phyloP scores from a whole-genome alignment of 2,797 vertebrate genomes.

The Chelidonichthys spinosus region DNA sequence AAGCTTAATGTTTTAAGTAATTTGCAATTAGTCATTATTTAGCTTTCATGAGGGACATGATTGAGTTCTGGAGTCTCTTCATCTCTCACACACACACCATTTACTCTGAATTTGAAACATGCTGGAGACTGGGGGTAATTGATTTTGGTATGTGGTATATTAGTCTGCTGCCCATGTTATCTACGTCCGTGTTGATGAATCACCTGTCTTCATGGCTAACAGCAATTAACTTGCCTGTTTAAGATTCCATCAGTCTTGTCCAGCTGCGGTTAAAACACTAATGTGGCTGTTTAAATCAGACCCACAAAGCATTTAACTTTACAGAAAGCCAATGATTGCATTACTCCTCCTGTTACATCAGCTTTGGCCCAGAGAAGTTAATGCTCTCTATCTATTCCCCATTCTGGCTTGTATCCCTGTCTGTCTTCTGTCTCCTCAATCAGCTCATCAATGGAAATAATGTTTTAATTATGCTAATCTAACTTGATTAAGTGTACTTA shows the following conservation, averaged over 20 bases:
- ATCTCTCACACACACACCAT: constrained; percentile 11
- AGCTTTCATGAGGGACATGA: constrained; percentile 32
- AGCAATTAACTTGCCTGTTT: constrained; percentile 60
- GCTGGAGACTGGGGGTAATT: constrained; percentile 43
- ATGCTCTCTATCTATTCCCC: constrained; percentile 61
- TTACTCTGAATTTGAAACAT: constrained; percentile 40
- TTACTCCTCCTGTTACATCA: constrained; percentile 55
- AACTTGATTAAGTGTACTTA: not conserved
- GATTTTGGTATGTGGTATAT: constrained; percentile 54
- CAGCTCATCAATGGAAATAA: constrained; percentile 52
- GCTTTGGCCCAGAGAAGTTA: constrained; percentile 50
- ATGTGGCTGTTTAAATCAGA: constrained; percentile 66
- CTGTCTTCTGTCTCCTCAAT: constrained; percentile 47
- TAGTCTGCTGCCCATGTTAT: constrained; percentile 54
- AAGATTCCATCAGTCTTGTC: constrained; percentile 63
- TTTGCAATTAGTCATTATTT: constrained; percentile 63
- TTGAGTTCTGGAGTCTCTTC: constrained; percentile 12
- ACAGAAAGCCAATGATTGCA: constrained; percentile 71
- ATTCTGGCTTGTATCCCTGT: constrained; percentile 47
- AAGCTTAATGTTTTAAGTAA: constrained; percentile 61
- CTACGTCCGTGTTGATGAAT: constrained; percentile 65
- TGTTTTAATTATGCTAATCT: constrained; percentile 27
- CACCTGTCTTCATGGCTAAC: constrained; percentile 45
- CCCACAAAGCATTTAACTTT: constrained; percentile 40
- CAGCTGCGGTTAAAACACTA: constrained; percentile 57